Conservation (phyloP, 1,140 invertebrate genomes). For the Stratiolaelaps scimitus region DNA sequence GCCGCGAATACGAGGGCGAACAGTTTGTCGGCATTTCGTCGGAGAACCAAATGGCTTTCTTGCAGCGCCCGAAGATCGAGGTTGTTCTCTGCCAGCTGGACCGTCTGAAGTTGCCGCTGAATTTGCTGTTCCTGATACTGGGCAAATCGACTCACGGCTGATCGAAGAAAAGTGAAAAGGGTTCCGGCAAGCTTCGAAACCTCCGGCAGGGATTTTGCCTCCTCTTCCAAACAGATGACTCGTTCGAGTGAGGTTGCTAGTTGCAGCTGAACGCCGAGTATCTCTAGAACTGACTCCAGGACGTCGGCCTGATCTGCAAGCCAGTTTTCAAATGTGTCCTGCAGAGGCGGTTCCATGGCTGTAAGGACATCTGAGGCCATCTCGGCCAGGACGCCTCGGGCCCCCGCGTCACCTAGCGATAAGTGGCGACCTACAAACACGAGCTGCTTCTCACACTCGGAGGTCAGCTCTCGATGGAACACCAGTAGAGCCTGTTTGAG, state of each 20-base stretch:
- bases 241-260: slow-evolving; percentile 16
- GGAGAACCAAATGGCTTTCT: not conserved
- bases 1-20: not conserved
- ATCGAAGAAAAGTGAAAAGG: slow-evolving; percentile 18
- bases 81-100: not conserved
- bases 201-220: not conserved
- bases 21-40: slow-evolving; percentile 1
- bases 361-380: slow-evolving; percentile 19
- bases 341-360: slow-evolving; percentile 13
- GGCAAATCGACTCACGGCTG: slow-evolving; percentile 13
- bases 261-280: slow-evolving; percentile 11
- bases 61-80: slow-evolving; percentile 1
- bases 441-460: slow-evolving; percentile 25
- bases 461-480: slow-evolving; percentile 20
- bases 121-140: slow-evolving; percentile 25
- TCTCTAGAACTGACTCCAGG: slow-evolving; percentile 11
- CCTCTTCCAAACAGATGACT: slow-evolving; percentile 10
- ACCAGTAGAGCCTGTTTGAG: slow-evolving; percentile 6
- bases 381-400: not conserved
- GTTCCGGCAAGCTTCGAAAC: not conserved
- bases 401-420: not conserved
- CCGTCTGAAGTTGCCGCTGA: slow-evolving; percentile 15
- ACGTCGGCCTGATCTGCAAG: slow-evolving; percentile 22
- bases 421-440: slow-evolving; percentile 16
- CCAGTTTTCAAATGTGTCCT: slow-evolving; percentile 12